Conservation (phyloP, 2,113 vertebrate genomes). For the Sebastes fasciatus region DNA sequence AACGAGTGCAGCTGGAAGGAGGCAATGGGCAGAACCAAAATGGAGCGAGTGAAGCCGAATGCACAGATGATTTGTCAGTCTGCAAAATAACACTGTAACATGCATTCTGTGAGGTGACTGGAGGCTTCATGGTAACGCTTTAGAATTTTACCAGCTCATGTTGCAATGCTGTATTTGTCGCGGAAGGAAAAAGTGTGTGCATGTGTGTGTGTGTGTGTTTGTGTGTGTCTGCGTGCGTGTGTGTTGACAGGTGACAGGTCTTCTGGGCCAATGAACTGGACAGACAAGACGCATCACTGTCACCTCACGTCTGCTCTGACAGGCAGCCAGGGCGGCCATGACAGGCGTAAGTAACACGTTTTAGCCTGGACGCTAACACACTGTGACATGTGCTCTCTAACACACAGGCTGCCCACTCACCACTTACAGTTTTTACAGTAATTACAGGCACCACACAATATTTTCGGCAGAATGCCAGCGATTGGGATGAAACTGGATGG, state of each 20-base stretch:
- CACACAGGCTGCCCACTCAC: conserved; percentile 61
- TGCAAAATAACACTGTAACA: not conserved
- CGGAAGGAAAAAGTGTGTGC: not conserved
- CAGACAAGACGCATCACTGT: conserved; percentile 78
- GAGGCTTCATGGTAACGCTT: conserved; percentile 9
- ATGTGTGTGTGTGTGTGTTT: conserved; percentile 2
- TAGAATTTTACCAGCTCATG: not conserved
- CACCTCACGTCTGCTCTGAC: conserved; percentile 71
- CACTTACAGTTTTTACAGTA: conserved; percentile 53
- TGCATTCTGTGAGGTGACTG: conserved; percentile 1
- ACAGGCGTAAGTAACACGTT: conserved; percentile 81
- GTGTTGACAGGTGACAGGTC: conserved; percentile 74
- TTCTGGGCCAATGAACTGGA: conserved; percentile 75
- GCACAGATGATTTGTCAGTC: conserved; percentile 28
- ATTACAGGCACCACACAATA: conserved; percentile 47
- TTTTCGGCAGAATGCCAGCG: conserved; percentile 27
- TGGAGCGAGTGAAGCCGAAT: conserved; percentile 2
- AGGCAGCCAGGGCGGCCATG: conserved; percentile 66
- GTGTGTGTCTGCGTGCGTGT: conserved; percentile 21
- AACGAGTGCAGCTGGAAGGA: not conserved
- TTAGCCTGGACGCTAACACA: conserved; percentile 68
- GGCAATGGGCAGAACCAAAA: not conserved
- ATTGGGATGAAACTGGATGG: conserved; percentile 33
- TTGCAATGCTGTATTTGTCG: not conserved
- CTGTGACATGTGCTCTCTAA: conserved; percentile 70